Base-by-base conservation (phyloP, 1,140 invertebrate genomes). In the Zaprionus gabonicus region DNA sequence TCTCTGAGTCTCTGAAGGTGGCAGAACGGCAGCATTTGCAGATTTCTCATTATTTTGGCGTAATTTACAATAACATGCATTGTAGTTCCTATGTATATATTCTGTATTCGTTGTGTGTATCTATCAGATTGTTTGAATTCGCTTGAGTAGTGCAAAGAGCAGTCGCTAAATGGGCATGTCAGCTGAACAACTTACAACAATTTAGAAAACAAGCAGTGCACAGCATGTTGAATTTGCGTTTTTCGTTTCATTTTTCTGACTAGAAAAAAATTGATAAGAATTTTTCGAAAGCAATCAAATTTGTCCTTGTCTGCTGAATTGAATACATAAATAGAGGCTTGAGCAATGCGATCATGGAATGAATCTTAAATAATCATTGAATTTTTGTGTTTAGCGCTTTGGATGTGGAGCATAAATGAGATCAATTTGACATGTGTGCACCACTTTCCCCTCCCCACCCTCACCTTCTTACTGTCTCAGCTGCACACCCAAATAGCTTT, bases 131-230 rank as follows among this genome's bases (percentile, higher is more conserved):
- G 78, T 81, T 78, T 88, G 84, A 88, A 87, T 87, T 87, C 84
- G 73, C 77, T 88, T 80, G 80, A 77, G 80, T 88, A 70, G 81
- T 84, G 81, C 82, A 83, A 78, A 59, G 59, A 85, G 80, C 78
- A 64, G 71, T 78, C 27, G 58, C 71, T 58, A 34, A 70, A 31
- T 62, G 70, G 70, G 74, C 70, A 71, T 51, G 60, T 38, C 55
- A 63, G 3, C 46, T 20, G 41, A 53, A 60, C 31, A 44, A 25
- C 57, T 28, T 28, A n/a, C 31, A 51, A 60, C 51, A 34, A 64
- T 49, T 17, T 17, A 10, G 41, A 46, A 46, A 46, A 17, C 15
- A 15, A 23, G 12, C 55, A 34, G 60, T 71, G 73, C 78, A 83
- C 81, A 73, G 41, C 82, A 81, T 85, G 82, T 74, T 57, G 53